phyloP scores from a whole-genome alignment of 2,797 vertebrate species.

The Xenops minutus region DNA sequence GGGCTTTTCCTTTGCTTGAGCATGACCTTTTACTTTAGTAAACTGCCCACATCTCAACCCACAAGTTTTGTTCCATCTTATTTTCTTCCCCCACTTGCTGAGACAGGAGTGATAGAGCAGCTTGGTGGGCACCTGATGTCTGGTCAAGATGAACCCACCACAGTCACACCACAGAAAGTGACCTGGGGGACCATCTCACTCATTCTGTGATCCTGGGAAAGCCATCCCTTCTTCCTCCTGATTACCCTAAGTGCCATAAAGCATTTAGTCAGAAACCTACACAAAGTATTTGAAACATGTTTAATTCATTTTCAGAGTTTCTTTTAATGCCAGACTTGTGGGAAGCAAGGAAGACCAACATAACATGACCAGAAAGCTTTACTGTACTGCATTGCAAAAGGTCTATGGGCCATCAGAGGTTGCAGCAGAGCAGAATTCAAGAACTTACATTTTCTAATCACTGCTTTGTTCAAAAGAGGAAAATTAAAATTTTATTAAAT shows the following conservation, averaged over 20 bases:
- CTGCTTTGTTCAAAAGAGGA: not conserved
- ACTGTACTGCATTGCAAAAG: not conserved
- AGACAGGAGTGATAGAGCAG: not conserved
- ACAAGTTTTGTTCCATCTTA: not conserved
- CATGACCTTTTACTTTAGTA: not conserved
- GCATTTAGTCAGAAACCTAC: not conserved
- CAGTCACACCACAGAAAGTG: not conserved
- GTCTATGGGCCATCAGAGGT: not conserved
- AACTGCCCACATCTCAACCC: not conserved
- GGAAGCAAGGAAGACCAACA: not conserved
- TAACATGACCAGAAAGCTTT: conserved; percentile 1
- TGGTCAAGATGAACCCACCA: not conserved
- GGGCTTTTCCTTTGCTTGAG: not conserved
- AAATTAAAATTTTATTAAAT: not conserved
- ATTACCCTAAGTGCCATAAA: not conserved
- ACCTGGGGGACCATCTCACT: not conserved
- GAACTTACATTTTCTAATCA: not conserved
- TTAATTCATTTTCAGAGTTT: not conserved
- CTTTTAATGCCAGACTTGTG: not conserved
- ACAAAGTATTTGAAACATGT: not conserved
- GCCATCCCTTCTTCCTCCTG: not conserved
- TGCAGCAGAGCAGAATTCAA: not conserved
- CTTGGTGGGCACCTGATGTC: not conserved
- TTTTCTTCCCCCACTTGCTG: not conserved
- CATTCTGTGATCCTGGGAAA: not conserved